A percentile compares a stretch with the other conserved stretches of the same genome.
These are phyloP conservation scores for Otus scops DNA, from an alignment of 2,797 vertebrate genomes.

Conservation along the genomic window DNA sequence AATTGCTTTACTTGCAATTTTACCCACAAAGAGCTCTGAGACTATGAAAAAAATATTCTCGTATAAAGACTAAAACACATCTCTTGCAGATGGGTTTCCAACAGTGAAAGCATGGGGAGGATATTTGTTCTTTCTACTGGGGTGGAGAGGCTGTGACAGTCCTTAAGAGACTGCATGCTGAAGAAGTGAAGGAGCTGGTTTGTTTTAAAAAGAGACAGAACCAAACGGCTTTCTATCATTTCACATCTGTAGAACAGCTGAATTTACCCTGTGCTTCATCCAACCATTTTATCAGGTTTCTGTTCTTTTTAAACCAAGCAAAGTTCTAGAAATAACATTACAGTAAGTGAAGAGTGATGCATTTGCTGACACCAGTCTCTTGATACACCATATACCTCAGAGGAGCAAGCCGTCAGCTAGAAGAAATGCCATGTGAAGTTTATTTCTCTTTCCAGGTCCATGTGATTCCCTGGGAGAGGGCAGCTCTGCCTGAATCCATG, in stretches of 20 bases:
- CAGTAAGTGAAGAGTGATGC: background rate
- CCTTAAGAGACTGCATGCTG: background rate
- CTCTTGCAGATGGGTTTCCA: background rate
- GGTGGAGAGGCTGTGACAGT: background rate
- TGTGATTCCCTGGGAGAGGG: background rate
- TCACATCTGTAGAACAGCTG: conserved; percentile 54
- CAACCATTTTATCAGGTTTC: background rate
- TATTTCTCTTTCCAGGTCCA: background rate
- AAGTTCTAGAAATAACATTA: background rate
- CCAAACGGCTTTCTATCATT: background rate
- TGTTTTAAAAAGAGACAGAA: background rate
- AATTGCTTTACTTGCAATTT: background rate
- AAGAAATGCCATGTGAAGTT: background rate
- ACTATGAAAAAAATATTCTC: background rate
- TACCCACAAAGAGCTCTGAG: background rate
- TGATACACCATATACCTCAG: background rate
- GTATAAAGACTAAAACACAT: background rate
- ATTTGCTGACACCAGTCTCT: background rate
- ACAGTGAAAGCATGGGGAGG: background rate
- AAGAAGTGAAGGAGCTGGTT: background rate
- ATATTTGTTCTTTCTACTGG: background rate
- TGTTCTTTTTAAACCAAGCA: background rate
- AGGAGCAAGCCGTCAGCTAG: background rate
- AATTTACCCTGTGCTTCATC: background rate
- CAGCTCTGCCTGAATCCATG: background rate